Evolutionary conservation across 2,797 vertebrate genomes (phyloP).

Genomic region (Octomys mimax): DNA sequence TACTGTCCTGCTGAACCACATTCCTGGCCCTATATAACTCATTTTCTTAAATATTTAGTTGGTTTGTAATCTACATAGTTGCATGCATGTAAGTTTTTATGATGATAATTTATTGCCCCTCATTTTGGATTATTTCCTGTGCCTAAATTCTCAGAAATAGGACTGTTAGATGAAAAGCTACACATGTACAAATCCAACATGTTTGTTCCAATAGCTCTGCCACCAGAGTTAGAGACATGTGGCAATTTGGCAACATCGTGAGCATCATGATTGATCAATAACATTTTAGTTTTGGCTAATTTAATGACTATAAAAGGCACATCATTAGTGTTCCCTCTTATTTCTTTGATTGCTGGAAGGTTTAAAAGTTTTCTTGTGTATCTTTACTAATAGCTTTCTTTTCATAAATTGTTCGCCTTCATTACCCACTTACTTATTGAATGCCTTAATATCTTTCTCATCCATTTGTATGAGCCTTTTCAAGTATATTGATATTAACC

Average conservation of each 20-base stretch:
- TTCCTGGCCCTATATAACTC: slow-evolving; percentile 22
- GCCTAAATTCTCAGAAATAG: slow-evolving; percentile 47
- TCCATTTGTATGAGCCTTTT: not conserved
- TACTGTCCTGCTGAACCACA: too few species aligned
- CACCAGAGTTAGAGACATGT: not conserved
- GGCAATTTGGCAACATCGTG: not conserved
- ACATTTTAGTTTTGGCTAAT: slow-evolving; percentile 55
- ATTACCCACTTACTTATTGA: slow-evolving; percentile 20
- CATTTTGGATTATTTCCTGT: slow-evolving; percentile 35
- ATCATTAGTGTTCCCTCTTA: slow-evolving; percentile 42
- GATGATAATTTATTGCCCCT: not conserved
- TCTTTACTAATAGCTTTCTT: slow-evolving; percentile 56
- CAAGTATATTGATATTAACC: not conserved
- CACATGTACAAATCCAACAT: slow-evolving; percentile 29
- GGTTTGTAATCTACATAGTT: slow-evolving; percentile 16
- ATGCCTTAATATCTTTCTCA: slow-evolving; percentile 5
- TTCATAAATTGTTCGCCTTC: slow-evolving; percentile 46
- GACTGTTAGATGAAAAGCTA: not conserved
- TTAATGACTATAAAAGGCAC: slow-evolving; percentile 8
- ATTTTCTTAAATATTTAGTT: slow-evolving; percentile 67
- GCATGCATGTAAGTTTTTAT: slow-evolving; percentile 36
- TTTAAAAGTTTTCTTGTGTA: slow-evolving; percentile 50
- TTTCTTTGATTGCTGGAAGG: slow-evolving; percentile 57
- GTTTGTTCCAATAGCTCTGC: not conserved
- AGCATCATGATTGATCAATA: not conserved